Evolutionary conservation across 2,888 invertebrate genomes (phyloP).

Genomic region (Chymomyza caudatula): DNA sequence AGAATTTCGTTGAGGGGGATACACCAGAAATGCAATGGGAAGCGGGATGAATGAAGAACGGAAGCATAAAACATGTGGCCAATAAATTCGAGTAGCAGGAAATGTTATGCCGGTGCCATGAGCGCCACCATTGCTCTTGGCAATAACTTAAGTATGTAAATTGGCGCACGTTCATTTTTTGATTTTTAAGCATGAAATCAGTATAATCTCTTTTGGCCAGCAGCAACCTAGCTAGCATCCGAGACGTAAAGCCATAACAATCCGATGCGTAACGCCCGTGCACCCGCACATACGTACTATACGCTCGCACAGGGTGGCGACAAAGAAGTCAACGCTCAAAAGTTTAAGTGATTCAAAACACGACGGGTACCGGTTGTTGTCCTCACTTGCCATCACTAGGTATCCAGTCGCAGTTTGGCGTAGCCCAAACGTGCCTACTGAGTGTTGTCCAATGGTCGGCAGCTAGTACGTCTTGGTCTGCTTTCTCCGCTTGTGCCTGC

Average conservation of each 20-base stretch:
- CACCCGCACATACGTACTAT: neutral
- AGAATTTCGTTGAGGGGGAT: constrained; percentile 19
- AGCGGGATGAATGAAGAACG: constrained; percentile 56
- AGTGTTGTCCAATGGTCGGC: neutral
- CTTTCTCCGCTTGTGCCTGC: constrained; percentile 35
- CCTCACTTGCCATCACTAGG: no score
- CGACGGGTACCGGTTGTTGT: neutral
- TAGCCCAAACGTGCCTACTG: neutral
- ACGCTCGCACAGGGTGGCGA: no score
- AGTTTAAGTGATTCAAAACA: constrained; percentile 53
- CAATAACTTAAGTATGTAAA: constrained; percentile 68
- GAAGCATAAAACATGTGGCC: constrained; percentile 68
- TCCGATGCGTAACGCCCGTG: constrained; percentile 2
- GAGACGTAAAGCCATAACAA: neutral
- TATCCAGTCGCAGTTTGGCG: no score
- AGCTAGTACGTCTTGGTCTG: neutral
- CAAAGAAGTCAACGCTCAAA: constrained; percentile 55
- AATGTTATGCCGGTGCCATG: neutral
- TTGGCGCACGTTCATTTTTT: constrained; percentile 74
- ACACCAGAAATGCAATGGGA: neutral
- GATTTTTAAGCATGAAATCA: constrained; percentile 72
- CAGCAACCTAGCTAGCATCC: neutral
- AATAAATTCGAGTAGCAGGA: constrained; percentile 50
- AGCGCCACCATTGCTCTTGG: neutral
- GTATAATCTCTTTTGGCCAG: constrained; percentile 63